Evolutionary conservation across 2,888 invertebrate species (phyloP).

Genomic region (Epinotia nisella): DNA sequence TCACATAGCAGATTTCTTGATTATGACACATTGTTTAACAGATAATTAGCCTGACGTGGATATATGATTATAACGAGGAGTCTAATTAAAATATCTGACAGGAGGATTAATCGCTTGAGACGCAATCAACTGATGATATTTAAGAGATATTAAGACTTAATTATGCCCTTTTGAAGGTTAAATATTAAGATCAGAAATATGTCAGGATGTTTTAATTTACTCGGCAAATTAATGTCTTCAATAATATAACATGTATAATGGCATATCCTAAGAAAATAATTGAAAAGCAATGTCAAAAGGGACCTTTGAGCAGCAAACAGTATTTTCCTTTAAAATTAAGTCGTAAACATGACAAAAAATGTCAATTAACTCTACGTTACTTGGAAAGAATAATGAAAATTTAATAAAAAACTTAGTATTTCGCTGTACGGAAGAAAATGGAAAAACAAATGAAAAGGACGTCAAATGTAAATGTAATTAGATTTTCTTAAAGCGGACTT

Average conservation of each 20-base stretch:
- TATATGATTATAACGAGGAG: conserved; percentile 22
- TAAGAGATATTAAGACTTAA: conserved; percentile 6
- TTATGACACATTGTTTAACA: conserved; percentile 26
- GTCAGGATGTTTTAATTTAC: background rate
- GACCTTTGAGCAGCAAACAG: conserved; percentile 11
- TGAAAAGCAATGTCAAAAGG: conserved; percentile 3
- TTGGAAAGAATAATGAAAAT: conserved; percentile 16
- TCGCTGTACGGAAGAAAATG: conserved; percentile 6
- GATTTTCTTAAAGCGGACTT: background rate
- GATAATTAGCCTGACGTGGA: conserved; percentile 30
- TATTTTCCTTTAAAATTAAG: conserved; percentile 15
- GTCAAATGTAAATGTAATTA: background rate
- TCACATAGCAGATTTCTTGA: background rate
- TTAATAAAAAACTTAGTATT: conserved; percentile 24
- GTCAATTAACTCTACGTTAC: conserved; percentile 32
- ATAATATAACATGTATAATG: too few species aligned
- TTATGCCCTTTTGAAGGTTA: conserved; percentile 4
- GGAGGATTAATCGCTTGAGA: conserved; percentile 26
- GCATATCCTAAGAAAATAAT: too few species aligned
- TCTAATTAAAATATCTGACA: conserved; percentile 22
- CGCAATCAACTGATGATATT: conserved; percentile 12
- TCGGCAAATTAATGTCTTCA: too few species aligned
- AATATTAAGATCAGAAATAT: too few species aligned
- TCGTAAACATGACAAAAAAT: conserved; percentile 18
- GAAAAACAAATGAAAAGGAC: background rate